Evolutionary conservation across 2,113 vertebrate species (phyloP), one percentile per base, ranked within the genome.

Genomic region (Dendropsophus ebraccatus): DNA sequence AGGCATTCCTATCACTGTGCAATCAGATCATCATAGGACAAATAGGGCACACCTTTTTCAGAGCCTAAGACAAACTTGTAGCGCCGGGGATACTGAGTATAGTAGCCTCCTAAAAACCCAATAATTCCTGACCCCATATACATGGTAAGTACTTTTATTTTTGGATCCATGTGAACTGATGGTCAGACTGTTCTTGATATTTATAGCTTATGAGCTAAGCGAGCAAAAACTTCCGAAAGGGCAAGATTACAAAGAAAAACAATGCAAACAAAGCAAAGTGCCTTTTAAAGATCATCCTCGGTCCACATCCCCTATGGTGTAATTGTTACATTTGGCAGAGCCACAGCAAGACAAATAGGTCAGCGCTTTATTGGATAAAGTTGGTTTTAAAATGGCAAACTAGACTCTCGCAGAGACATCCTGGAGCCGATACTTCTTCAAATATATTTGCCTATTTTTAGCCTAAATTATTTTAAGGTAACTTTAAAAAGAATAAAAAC

Each of bases 281-380:
- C 14, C 54, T 30, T 77, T 19, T 41, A 60, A 60, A 41, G 77
- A 81, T 81, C 56, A 81, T 81, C 67, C 49, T 41, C 67, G 12
- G 65, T 54, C 69, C 58, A 17, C 13, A 19, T 65, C 58, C 14
- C 78, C 58, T 45, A 81, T 81, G 78, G 78, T 28, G 78, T 81
- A 62, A 81, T 81, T 82, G 65, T 50, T 84, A 75, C n/a, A 58
- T 60, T 74, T 75, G 82, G 52, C 82, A 84, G 14, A 74, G n/a
- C 23, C 35, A 84, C 50, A 84, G 70, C 28, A 84, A 62, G 25
- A 84, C 35, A 74, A 84, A 60, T 84, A 58, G 65, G 70, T 74
- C 65, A 72, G 23, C 16, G 37, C 47, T 28, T 84, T 73, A 75
- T 60, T 84, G 50, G 50, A 75, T 73, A 84, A 74, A 60, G 30